phyloP scores from a whole-genome alignment of 1,140 invertebrate genomes.

The Brachionus sp. region DNA sequence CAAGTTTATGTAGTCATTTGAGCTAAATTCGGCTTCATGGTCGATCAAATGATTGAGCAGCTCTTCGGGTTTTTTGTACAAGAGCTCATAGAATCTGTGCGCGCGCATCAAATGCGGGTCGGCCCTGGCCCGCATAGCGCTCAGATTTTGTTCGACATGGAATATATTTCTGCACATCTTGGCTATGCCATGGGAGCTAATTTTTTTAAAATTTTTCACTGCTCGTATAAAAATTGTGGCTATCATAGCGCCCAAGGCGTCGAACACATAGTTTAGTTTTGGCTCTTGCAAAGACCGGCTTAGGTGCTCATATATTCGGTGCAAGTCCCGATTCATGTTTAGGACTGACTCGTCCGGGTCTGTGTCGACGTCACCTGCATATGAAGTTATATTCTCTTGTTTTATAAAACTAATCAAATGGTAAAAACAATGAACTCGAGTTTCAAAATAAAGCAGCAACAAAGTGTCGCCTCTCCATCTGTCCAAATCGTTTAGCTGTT shows the following conservation, averaged over 20 bases:
- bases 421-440: slow-evolving; percentile 44
- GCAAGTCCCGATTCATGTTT: slow-evolving; percentile 19
- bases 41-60: slow-evolving; percentile 37
- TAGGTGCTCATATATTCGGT: slow-evolving; percentile 19
- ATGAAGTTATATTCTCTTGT: slow-evolving; percentile 14
- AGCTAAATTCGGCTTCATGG: background rate
- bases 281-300: slow-evolving; percentile 15
- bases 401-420: slow-evolving; percentile 25
- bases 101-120: slow-evolving; percentile 41
- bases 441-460: slow-evolving; percentile 16
- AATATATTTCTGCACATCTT: slow-evolving; percentile 46
- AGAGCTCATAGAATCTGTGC: slow-evolving; percentile 39
- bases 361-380: slow-evolving; percentile 36
- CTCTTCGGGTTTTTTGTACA: slow-evolving; percentile 45
- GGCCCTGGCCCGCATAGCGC: background rate
- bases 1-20: slow-evolving; percentile 31
- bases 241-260: slow-evolving; percentile 29
- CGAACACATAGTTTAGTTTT: slow-evolving; percentile 27
- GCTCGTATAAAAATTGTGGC: slow-evolving; percentile 33
- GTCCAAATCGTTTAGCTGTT: slow-evolving; percentile 29
- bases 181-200: slow-evolving; percentile 20
- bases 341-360: slow-evolving; percentile 35
- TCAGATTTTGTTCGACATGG: slow-evolving; percentile 39
- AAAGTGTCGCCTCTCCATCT: slow-evolving; percentile 33
- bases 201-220: slow-evolving; percentile 20